Evolutionary conservation across 1,140 invertebrate genomes (phyloP), one percentile per base, ranked within the genome.

Genomic region (Leptopilina boulardi): DNA sequence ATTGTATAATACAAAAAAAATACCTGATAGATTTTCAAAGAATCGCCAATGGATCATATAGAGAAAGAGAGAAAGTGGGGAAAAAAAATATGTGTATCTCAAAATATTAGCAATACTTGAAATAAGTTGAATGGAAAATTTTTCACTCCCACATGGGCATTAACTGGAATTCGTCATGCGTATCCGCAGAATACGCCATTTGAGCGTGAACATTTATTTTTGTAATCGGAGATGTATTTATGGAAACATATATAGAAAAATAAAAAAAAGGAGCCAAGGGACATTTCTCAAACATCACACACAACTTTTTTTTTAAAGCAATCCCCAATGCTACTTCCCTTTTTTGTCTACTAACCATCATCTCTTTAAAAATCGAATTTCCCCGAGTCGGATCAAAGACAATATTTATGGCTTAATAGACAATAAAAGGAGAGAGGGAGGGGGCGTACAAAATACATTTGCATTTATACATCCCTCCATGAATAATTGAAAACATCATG

Each of bases 391-490:
- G 59, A 34, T 34, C 59, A 26, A 70, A 70, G 34, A 41, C 70
- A 71, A 71, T 38, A 38, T 71, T 83, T 82, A 83, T 76, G 71
- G 30, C 66, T 83, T 79, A 81, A 84, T 78, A 74, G 71, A n/a
- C 79, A 44, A n/a, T n/a, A n/a, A 77, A 83, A 83, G 82, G 77
- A n/a, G 13, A 18, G 13, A 51, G 4, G 18, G 5, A 47, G 13
- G 9, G 1, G 13, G 9, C 41, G 13, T 1, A 11, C 41, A 47
- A 47, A 15, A 47, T 5, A 42, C 3, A n/a, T 47, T 47, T 47
- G 41, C 13, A 42, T 42, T 42, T 42, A 13, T 42, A 42, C 10
- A 42, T 13, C 9, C 9, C 9, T 42, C 9, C 41, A n/a, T 47
- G 44, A 47, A 47, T 47, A 47, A 47, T 47, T 47, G 44, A 47